Evolutionary conservation across 2,113 vertebrate genomes (phyloP).

Genomic region (Paracyprichromis sp.): DNA sequence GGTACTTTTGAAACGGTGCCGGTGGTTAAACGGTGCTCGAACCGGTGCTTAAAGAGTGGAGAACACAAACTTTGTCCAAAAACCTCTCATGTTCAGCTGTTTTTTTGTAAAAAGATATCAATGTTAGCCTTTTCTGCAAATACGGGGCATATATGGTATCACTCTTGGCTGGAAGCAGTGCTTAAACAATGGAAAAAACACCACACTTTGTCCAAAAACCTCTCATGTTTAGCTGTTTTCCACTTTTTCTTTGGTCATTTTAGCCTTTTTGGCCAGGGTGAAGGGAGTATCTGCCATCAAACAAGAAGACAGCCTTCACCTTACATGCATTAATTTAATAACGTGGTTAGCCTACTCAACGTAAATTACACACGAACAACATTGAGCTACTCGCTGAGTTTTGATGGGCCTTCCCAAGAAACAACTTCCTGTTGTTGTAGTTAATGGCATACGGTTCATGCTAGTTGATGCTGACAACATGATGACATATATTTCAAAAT

Average conservation of each 20-base stretch:
- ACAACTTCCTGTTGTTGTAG: background rate
- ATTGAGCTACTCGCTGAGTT: rapidly evolving
- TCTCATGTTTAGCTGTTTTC: rapidly evolving
- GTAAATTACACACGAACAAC: no score
- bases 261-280: rapidly evolving
- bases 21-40: no score
- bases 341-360: no score
- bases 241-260: no score
- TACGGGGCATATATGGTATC: rapidly evolving
- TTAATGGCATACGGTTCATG: rapidly evolving
- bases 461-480: background rate
- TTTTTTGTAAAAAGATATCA: background rate
- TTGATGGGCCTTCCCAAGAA: background rate
- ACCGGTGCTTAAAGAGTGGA: rapidly evolving
- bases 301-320: rapidly evolving
- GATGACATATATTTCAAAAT: background rate
- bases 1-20: background rate
- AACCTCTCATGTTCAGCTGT: rapidly evolving
- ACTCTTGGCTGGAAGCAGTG: background rate
- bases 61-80: rapidly evolving
- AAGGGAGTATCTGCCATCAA: rapidly evolving
- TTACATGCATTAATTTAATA: rapidly evolving
- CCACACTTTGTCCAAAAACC: no score
- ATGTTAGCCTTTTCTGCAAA: rapidly evolving
- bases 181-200: background rate